Percentiles rank a stretch among this genome's conserved stretches.
Conservation (phyloP, 2,797 vertebrate genomes). For the Parotocinclus haroldoi region DNA sequence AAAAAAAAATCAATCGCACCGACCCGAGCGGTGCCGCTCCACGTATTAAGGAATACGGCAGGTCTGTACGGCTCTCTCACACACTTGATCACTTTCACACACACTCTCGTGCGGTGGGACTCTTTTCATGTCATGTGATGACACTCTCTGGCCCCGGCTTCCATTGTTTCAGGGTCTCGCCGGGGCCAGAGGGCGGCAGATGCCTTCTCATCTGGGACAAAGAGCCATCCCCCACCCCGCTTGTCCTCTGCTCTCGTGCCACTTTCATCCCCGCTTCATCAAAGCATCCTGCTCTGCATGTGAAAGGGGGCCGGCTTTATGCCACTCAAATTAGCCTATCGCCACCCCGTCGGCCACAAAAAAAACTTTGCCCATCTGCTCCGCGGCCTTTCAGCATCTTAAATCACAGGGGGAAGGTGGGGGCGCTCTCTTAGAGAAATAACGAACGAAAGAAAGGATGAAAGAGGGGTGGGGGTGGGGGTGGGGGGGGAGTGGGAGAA, state of each 20-base stretch:
- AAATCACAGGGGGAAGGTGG: conserved; percentile 54
- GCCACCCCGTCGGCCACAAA: conserved; percentile 59
- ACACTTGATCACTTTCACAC: conserved; percentile 1
- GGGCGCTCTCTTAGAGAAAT: conserved; percentile 11
- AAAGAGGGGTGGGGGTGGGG: conserved; percentile 6
- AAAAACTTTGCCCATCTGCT: conserved; percentile 72
- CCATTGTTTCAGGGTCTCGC: conserved; percentile 61
- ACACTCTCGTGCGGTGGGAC: conserved; percentile 16
- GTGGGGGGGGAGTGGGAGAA: conserved; percentile 6
- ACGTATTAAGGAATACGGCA: no score
- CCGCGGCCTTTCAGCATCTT: conserved; percentile 60
- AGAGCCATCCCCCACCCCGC: conserved; percentile 59
- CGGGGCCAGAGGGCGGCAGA: conserved; percentile 64
- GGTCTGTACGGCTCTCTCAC: conserved; percentile 10
- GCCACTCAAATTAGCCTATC: conserved; percentile 68
- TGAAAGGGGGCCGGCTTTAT: conserved; percentile 71
- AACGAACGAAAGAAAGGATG: conserved; percentile 20
- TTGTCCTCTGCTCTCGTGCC: conserved; percentile 63
- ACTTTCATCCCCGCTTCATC: conserved; percentile 73
- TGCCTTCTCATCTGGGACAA: conserved; percentile 76
- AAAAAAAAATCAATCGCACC: conserved; percentile 38
- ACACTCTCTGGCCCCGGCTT: conserved; percentile 60
- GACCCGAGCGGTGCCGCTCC: background rate
- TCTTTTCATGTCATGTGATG: conserved; percentile 48
- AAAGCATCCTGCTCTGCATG: conserved; percentile 74